Evolutionary conservation across 2,113 vertebrate genomes (phyloP).

Genomic region (Paraplagusia blochii): DNA sequence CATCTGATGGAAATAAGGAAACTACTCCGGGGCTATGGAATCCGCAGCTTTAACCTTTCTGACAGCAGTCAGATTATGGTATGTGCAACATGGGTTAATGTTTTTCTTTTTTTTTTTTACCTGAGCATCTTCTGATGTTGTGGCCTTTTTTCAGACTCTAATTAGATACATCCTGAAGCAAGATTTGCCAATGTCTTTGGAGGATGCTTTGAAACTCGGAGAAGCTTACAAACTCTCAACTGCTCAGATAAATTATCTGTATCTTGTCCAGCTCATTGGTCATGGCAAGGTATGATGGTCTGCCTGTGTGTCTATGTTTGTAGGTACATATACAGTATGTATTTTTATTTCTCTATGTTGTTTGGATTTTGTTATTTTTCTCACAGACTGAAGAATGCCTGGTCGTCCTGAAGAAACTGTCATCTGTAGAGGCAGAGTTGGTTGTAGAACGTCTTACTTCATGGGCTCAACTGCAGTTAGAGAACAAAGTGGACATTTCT

Average conservation of each 20-base stretch:
- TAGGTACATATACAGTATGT: too few species aligned
- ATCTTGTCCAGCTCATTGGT: constrained; percentile 81
- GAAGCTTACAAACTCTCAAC: constrained; percentile 80
- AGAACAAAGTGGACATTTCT: constrained; percentile 76
- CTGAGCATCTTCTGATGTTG: not conserved
- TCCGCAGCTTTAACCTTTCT: constrained; percentile 86
- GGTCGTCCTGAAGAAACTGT: constrained; percentile 78
- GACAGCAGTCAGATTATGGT: constrained; percentile 87
- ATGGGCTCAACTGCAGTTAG: constrained; percentile 82
- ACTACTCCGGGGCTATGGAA: constrained; percentile 87
- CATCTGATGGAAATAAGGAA: constrained; percentile 94
- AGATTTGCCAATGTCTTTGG: constrained; percentile 80
- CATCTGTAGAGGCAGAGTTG: constrained; percentile 74
- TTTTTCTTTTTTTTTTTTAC: not conserved
- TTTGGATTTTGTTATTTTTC: not conserved
- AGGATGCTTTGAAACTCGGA: constrained; percentile 88
- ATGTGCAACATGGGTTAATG: constrained; percentile 9
- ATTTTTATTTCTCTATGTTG: not conserved
- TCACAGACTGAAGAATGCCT: constrained; percentile 81
- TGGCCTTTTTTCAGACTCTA: constrained; percentile 74
- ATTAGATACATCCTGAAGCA: constrained; percentile 90
- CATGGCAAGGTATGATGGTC: constrained; percentile 76
- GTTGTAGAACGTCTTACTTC: constrained; percentile 80
- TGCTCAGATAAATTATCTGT: constrained; percentile 81
- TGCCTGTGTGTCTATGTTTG: too few species aligned